A percentile compares a stretch with the other conserved stretches of the same genome.
Evolutionary conservation across 2,888 invertebrate species (phyloP).

Genomic region (Cheiracanthium punctorium): DNA sequence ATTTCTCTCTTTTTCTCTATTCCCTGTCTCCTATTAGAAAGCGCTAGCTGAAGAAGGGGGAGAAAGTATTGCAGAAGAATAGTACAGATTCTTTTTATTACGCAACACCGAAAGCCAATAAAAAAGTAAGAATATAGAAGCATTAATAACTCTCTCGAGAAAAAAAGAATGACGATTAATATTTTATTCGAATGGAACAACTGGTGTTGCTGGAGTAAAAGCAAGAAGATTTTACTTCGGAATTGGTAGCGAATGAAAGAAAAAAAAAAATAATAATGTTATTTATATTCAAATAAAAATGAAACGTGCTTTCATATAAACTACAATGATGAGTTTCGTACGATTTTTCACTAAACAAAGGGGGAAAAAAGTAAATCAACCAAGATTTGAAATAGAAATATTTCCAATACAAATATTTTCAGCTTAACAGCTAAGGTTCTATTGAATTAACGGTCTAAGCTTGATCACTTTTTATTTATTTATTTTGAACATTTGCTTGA

Average conservation of each 20-base stretch:
- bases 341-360: no score
- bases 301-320: no score
- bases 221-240: background rate
- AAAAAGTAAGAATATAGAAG: conserved; percentile 36
- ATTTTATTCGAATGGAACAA: conserved; percentile 43
- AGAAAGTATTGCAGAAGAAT: no score
- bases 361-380: no score
- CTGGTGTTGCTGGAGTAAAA: background rate
- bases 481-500: no score
- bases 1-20: background rate
- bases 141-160: conserved; percentile 54
- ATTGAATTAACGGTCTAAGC: no score
- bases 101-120: conserved; percentile 48
- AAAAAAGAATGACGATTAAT: conserved; percentile 53
- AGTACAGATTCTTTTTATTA: conserved; percentile 38
- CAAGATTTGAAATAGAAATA: no score
- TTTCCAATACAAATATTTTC: no score
- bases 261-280: background rate
- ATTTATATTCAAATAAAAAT: no score
- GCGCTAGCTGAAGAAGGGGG: background rate
- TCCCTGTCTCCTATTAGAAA: background rate
- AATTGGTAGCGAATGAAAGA: conserved; percentile 1
- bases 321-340: no score
- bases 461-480: no score
- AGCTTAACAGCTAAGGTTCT: no score